Percentiles rank a stretch among this genome's conserved stretches.
These are phyloP conservation scores for Conops quadrifasciatus DNA, from an alignment of 2,888 invertebrate genomes.

Conservation along the genomic window DNA sequence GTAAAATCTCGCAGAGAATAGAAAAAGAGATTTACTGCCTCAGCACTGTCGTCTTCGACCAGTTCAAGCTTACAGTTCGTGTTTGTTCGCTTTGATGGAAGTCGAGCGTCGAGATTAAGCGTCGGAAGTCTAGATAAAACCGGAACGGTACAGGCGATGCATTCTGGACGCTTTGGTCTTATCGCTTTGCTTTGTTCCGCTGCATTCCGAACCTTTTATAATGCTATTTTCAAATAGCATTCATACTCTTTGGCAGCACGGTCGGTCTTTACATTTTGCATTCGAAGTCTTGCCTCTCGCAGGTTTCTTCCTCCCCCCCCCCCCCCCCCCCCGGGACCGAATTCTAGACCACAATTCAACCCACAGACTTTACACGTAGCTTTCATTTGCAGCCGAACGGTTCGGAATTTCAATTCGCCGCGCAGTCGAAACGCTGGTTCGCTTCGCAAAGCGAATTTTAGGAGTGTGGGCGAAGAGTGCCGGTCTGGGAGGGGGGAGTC, in stretches of 20 bases:
- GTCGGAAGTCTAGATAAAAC: too few relatives aligned
- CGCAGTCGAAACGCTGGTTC: neutral
- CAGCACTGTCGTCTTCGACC: too few relatives aligned
- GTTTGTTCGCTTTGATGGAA: too few relatives aligned
- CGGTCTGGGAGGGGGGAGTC: neutral
- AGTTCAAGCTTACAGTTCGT: too few relatives aligned
- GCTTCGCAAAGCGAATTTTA: neutral
- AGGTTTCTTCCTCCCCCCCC: neutral
- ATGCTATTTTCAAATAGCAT: slow-evolving; percentile 11
- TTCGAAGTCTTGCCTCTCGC: slow-evolving; percentile 3
- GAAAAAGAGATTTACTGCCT: too few relatives aligned
- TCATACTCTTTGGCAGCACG: slow-evolving; percentile 17
- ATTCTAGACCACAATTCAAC: slow-evolving; percentile 9
- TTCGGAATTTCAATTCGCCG: slow-evolving; percentile 31
- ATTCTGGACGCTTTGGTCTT: too few relatives aligned
- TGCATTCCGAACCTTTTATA: neutral
- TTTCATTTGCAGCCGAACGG: slow-evolving; percentile 29
- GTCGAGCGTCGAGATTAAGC: too few relatives aligned
- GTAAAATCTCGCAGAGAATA: too few relatives aligned
- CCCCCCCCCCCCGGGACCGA: neutral
- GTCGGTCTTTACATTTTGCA: slow-evolving; percentile 12
- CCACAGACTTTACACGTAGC: slow-evolving; percentile 30
- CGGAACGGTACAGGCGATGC: too few relatives aligned
- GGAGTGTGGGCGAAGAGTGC: neutral
- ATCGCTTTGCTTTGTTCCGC: neutral